Base-by-base conservation (phyloP, 2,888 invertebrate species). In the Neoitamus cyanurus region DNA sequence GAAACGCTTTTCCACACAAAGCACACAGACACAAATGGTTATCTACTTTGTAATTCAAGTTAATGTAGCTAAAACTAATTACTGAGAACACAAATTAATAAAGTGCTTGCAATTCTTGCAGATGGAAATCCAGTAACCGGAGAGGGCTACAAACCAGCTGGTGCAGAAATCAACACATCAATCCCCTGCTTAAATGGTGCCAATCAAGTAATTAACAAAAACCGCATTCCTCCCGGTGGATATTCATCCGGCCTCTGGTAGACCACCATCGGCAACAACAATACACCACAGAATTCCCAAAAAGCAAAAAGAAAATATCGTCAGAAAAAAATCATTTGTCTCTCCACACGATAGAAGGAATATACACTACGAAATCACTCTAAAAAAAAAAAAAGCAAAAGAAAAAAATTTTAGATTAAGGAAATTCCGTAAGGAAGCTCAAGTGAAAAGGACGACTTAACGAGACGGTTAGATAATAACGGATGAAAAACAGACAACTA, bases 121-220 rank as follows among this genome's bases (percentile, higher is more conserved):
- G 93, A 93, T 90, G 93, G 93, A 72, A 93, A 93, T 87, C 93
- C 93, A 73, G 92, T 93, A 84, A 93, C 93, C 86, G 93, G 93
- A 46, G 92, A 92, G 87, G 93, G 93, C 73, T 93, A 93, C 88
- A 91, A 91, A 86, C 87, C 90, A 86, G 89, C 87, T 85, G 89
- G 90, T 80, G 89, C 87, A 85, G 91, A 90, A 85, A 89, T 90
- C 36, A 90, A 88, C 84, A 88, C 89, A 85, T 88, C 89, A 70
- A 88, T 89, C 85, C 88, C 90, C 86, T 88, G 88, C 80, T 86
- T 89, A 85, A 90, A 90, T 86, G 90, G 89, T 88, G 88, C 89
- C 87, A 90, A 90, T 88, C 90, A 90, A 88, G 88, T 90, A 78
- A 90, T 91, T 87, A 91, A 91, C 86, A 91, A 91, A 89, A 91